Base-by-base conservation (phyloP, 2,888 invertebrate genomes). In the Lydus trimaculatus region DNA sequence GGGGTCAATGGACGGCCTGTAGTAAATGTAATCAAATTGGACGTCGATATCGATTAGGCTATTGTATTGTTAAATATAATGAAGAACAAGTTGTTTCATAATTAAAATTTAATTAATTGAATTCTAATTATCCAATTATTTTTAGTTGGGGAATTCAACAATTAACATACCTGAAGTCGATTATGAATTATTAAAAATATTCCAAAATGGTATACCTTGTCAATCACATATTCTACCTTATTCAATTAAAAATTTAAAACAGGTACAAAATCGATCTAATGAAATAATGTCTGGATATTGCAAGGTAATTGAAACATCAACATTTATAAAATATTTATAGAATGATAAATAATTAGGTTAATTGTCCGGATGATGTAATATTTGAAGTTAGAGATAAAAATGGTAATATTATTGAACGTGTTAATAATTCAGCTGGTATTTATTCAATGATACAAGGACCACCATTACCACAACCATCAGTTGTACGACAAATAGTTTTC, bases 1-100 rank as follows among this genome's bases (percentile, higher is more conserved):
- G 92, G 92, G 84, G 87, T 0, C 78, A 83, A 0, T 93, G 93
- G 93, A 89, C 90, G 8, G 82, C 87, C 31, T 93, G 93, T 81
- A 91, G 90, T 69, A 83, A 81, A 9, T 93, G 93, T 75, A 87
- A 85, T 43, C 80, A 78, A 63, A 86, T 89, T 28, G 92, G 92
- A 6, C 86, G 87, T 73, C 84, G 86, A 70, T 83, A 87, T 31
- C 87, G 89, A 69, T 85, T 88, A 59, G 93, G 92, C 13, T 87
- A 89, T 59, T 93, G 93, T 76, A 87, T 87, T 68, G 70, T 70
- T 23, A 71, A 66, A 48, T 71, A 64, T 61, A 9, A 31, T 23
- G 17, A 63, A 36, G 13, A 56, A 9, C 23, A 61, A 36, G 64
- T 58, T n/a, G 56, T 13, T 31, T 6, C 23, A 31, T 11, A 58